Base-by-base conservation (phyloP, 1,140 invertebrate genomes). In the Ooceraea biroi region DNA sequence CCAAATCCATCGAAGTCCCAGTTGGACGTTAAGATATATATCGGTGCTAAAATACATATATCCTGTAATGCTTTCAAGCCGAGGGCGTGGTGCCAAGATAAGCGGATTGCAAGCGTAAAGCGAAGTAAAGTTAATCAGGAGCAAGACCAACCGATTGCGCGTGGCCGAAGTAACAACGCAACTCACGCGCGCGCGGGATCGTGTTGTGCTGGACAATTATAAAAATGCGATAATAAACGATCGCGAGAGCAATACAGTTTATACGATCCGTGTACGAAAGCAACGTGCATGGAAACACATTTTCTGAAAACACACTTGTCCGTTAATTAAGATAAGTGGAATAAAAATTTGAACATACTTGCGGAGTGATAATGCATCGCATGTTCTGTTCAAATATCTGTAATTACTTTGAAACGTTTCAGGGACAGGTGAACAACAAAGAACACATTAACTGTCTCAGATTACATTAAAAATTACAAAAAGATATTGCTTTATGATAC, bases 71-170 rank as follows among this genome's bases (percentile, higher is more conserved):
- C 76, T 89, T 87, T 89, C 87, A 87, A 88, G 82, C 68, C 73
- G 84, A 83, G 84, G 86, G 84, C 85, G 90, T 90, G 88, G 83
- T 83, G 83, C 66, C 74, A 85, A 89, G 87, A 84, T 86, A 88
- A 86, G 84, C 73, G 86, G 90, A 82, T 90, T 76, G 85, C 84
- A 90, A 90, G 87, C 82, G 50, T 85, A 83, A 87, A 91, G 88
- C 68, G 74, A 88, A 66, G 82, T 80, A 66, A 63, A 50, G 85
- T 82, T 84, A 87, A 90, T 89, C 85, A 68, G 60, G 60, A 85
- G 71, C 66, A 69, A 55, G 63, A 44, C 65, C 52, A 71, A 44
- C 65, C 52, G 72, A 85, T 85, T 50, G 73, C 68, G 58, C 46
- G 44, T 27, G 27, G 44, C 11, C 44, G 36, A 55, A 12, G 41